Conservation (phyloP, 1,140 invertebrate genomes). For the Apis mellifera region Amel_HAv3.1 CM009940.2:4424501-4425000, state of each 20-base stretch:
- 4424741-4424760: background rate
- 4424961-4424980: background rate
- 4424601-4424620: background rate
- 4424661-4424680: background rate
- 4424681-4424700: background rate
- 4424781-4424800: background rate
- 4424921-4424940: slow-evolving; percentile 30
- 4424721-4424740: background rate
- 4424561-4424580: background rate
- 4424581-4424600: background rate
- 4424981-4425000: background rate
- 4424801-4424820: background rate
- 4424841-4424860: slow-evolving; percentile 2
- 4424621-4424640: background rate
- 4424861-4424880: slow-evolving; percentile 43
- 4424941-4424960: slow-evolving; percentile 11
- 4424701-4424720: background rate
- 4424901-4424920: background rate
- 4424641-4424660: background rate
- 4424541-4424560: background rate
- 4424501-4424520: background rate
- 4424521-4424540: background rate
- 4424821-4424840: slow-evolving; percentile 33
- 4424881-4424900: slow-evolving; percentile 24
- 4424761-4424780: background rate